These are phyloP conservation scores for Euphysa ruthae DNA, from an alignment of 30 jellyfish, hydroid and myxozoan species.

Conservation along the genomic window DNA sequence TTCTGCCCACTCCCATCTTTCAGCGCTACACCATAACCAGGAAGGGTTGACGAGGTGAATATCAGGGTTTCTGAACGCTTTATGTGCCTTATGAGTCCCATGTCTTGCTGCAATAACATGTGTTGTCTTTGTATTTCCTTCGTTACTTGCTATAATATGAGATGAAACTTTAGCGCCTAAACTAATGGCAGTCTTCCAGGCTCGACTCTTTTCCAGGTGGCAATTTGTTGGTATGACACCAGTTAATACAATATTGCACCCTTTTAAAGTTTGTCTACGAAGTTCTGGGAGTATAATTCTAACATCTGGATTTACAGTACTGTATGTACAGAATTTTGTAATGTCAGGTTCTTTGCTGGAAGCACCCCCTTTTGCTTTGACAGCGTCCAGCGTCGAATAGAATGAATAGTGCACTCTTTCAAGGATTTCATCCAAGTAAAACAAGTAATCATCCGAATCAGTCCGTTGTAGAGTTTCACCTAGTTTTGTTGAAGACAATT, in stretches of 20 bases:
- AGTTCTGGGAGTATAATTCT: conserved; percentile 71
- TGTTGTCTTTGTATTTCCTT: conserved; percentile 31
- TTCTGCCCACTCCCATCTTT: conserved; percentile 95
- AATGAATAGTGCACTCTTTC: conserved; percentile 74
- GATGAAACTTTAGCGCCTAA: conserved; percentile 85
- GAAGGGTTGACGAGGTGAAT: conserved; percentile 74
- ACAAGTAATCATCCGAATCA: conserved; percentile 77
- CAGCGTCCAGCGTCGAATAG: conserved; percentile 69
- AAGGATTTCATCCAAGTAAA: conserved; percentile 78
- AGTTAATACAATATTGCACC: conserved; percentile 71
- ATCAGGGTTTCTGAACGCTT: conserved; percentile 49
- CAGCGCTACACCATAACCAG: conserved; percentile 94
- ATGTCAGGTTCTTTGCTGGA: conserved; percentile 57
- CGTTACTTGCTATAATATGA: conserved; percentile 19
- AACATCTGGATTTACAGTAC: conserved; percentile 76
- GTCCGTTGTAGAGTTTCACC: too few species aligned
- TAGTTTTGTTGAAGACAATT: too few species aligned
- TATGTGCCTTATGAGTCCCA: conserved; percentile 91
- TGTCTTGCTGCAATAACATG: conserved; percentile 95
- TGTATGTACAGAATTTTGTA: conserved; percentile 55
- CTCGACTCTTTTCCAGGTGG: conserved; percentile 57
- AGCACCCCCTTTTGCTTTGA: conserved; percentile 82
- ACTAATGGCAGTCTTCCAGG: conserved; percentile 69
- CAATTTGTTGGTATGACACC: conserved; percentile 84
- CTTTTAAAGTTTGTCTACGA: conserved; percentile 68